These are phyloP conservation scores for Physocephala rufipes DNA, from an alignment of 2,888 invertebrate genomes.

Conservation along the genomic window DNA sequence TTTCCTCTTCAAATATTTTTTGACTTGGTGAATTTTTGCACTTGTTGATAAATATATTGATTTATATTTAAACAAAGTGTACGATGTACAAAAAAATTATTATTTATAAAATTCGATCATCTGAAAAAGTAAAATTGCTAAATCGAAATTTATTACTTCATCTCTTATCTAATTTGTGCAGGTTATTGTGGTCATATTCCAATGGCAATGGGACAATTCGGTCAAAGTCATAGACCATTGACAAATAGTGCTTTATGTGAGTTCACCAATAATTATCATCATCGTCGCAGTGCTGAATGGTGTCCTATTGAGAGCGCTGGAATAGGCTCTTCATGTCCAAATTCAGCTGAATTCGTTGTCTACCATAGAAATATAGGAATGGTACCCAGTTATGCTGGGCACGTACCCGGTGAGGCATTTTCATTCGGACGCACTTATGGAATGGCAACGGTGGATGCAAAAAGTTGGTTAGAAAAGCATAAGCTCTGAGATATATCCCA, in stretches of 20 bases:
- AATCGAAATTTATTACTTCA: neutral
- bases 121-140: neutral
- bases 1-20: no score
- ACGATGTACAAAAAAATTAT: conserved; percentile 10
- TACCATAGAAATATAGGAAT: conserved; percentile 80
- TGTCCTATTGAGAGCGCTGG: conserved; percentile 68
- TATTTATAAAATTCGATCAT: conserved; percentile 2
- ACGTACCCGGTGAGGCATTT: conserved; percentile 78
- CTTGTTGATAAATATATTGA: no score
- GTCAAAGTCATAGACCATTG: conserved; percentile 68
- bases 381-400: conserved; percentile 80
- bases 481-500: conserved; percentile 47
- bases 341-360: conserved; percentile 68
- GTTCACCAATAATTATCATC: conserved; percentile 78
- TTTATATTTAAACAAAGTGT: conserved; percentile 22
- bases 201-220: conserved; percentile 59
- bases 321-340: conserved; percentile 54
- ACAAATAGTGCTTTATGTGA: conserved; percentile 78
- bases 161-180: conserved; percentile 27
- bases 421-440: conserved; percentile 81
- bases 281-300: conserved; percentile 78
- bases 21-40: no score
- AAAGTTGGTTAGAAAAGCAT: conserved; percentile 72
- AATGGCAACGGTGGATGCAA: conserved; percentile 77
- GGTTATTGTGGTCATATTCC: conserved; percentile 62